A percentile compares a stretch with the other conserved stretches of the same genome.
These are phyloP conservation scores for Aleiodes alternator DNA, from an alignment of 2,888 invertebrate genomes.

Conservation along the genomic window DNA sequence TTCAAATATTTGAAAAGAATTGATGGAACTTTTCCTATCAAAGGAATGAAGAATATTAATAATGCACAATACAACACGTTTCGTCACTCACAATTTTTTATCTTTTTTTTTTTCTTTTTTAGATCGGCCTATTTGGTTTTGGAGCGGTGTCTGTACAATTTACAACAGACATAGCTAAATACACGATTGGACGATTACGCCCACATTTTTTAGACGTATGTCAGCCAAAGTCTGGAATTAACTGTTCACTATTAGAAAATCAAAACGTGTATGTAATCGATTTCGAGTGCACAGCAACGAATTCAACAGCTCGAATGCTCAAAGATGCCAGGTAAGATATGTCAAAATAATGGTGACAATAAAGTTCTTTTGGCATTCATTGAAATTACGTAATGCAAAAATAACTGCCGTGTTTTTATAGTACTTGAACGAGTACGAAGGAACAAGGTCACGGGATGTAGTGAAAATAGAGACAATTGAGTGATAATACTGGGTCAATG, in stretches of 20 bases:
- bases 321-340: conserved; percentile 82
- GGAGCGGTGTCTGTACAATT: conserved; percentile 91
- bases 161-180: conserved; percentile 95
- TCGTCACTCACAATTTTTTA: not conserved
- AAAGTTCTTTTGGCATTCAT: not conserved
- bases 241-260: conserved; percentile 79
- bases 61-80: too few relatives aligned
- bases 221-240: conserved; percentile 80
- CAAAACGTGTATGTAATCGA: conserved; percentile 82
- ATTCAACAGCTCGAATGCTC: conserved; percentile 75
- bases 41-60: too few relatives aligned
- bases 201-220: conserved; percentile 97
- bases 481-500: conserved; percentile 31
- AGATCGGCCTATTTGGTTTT: conserved; percentile 90
- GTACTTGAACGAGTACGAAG: not conserved
- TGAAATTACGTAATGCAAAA: conserved; percentile 10
- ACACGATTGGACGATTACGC: conserved; percentile 92
- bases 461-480: conserved; percentile 38
- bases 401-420: not conserved
- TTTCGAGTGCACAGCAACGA: conserved; percentile 81
- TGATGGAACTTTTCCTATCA: too few relatives aligned
- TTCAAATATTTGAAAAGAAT: too few relatives aligned
- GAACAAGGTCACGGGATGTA: conserved; percentile 37
- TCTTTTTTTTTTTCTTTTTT: conserved; percentile 58
- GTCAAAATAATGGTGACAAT: not conserved